These are phyloP conservation scores for Ascaphus truei DNA, from an alignment of 2,113 vertebrate species.

Conservation along the genomic window DNA sequence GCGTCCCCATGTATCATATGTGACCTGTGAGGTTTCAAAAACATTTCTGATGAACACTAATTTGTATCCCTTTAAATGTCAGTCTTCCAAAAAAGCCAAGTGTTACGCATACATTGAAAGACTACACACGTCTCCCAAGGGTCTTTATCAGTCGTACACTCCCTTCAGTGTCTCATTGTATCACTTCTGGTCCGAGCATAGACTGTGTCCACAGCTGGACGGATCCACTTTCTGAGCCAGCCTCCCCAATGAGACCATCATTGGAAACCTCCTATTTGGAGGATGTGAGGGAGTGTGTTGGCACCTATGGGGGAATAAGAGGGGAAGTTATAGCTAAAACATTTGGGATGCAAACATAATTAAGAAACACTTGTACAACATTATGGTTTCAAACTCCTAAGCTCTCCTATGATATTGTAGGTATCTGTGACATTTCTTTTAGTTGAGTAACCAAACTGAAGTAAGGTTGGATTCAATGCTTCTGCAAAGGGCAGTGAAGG, in stretches of 20 bases:
- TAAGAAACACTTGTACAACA: no score
- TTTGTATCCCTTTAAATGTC: slow-evolving; percentile 9
- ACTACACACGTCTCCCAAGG: slow-evolving; percentile 13
- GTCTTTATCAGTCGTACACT: background rate
- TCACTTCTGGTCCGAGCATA: background rate
- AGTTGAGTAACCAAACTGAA: no score
- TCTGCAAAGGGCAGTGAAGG: no score
- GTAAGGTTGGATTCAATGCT: no score
- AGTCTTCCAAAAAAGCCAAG: background rate
- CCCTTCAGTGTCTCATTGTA: background rate
- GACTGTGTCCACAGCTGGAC: slow-evolving; percentile 6
- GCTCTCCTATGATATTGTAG: no score
- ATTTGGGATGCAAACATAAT: background rate
- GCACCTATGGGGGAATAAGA: background rate
- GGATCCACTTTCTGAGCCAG: background rate
- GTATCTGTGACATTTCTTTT: no score
- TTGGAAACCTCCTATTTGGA: background rate
- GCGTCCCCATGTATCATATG: no score
- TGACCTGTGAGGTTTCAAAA: no score
- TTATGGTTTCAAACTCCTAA: no score
- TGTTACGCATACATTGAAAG: background rate
- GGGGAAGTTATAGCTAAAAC: background rate
- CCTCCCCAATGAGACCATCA: background rate
- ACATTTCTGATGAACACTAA: background rate
- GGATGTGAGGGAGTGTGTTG: background rate